These are phyloP conservation scores for Sebastes reedi DNA, from an alignment of 2,797 vertebrate species.

Conservation along the genomic window DNA sequence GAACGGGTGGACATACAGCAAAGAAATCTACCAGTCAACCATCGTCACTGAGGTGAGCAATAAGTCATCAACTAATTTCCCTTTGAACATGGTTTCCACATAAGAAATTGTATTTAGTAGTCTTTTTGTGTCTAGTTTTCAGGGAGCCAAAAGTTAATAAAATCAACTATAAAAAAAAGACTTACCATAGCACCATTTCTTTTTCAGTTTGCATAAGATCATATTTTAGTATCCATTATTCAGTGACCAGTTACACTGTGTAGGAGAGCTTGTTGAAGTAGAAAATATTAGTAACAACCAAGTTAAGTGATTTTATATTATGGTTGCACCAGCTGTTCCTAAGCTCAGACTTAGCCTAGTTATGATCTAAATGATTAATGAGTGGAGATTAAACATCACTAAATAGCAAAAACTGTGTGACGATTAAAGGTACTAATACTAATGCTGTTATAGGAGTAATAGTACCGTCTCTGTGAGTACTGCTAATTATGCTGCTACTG, in stretches of 20 bases:
- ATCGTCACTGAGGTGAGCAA: slow-evolving; percentile 82
- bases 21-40: slow-evolving; percentile 78
- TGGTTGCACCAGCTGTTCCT: background rate
- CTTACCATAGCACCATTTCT: background rate
- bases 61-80: background rate
- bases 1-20: slow-evolving; percentile 85
- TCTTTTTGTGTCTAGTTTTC: background rate
- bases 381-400: background rate
- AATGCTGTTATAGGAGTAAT: background rate
- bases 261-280: background rate
- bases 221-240: background rate
- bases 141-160: background rate
- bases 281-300: background rate
- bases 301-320: background rate
- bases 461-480: background rate
- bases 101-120: background rate
- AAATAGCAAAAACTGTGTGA: background rate
- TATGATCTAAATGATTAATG: rapidly evolving
- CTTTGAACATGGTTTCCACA: background rate
- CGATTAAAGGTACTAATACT: background rate
- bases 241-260: background rate
- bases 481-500: too few relatives aligned
- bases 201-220: background rate
- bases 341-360: background rate
- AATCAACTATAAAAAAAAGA: background rate